These are phyloP conservation scores for Aplodontia rufa DNA, from an alignment of 2,113 vertebrate genomes.

Conservation along the genomic window DNA sequence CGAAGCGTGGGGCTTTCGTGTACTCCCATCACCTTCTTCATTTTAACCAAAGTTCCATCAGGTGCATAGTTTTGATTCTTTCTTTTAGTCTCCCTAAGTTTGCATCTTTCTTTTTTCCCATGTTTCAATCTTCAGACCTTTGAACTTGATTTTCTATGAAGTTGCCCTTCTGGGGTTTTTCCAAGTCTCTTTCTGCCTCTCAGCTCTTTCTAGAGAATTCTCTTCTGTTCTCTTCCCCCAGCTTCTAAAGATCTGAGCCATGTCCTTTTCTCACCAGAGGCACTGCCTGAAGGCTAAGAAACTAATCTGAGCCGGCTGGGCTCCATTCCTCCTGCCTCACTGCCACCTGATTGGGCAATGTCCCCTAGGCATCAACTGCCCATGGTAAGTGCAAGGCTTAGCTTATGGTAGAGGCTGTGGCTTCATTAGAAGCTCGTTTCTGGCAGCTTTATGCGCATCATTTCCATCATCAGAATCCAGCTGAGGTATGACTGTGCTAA, in stretches of 20 bases:
- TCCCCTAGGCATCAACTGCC: neutral
- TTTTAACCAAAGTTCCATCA: neutral
- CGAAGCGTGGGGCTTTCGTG: neutral
- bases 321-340: neutral
- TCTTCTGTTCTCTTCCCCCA: conserved; percentile 19
- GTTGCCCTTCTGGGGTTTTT: neutral
- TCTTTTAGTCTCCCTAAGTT: neutral
- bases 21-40: neutral
- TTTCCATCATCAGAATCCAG: neutral
- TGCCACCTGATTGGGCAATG: neutral
- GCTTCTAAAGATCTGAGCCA: conserved; percentile 20
- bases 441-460: neutral
- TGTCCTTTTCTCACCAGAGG: conserved; percentile 26
- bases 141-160: neutral
- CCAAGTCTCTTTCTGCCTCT: conserved; percentile 42
- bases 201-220: neutral
- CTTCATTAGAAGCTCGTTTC: conserved; percentile 5
- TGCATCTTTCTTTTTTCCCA: neutral
- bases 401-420: neutral
- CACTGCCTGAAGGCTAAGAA: neutral
- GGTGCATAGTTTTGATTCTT: neutral
- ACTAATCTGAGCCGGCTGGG: neutral
- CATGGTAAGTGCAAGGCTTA: neutral
- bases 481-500: neutral
- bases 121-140: conserved; percentile 16